Percentiles rank a stretch among this genome's conserved stretches.
Conservation (phyloP, 2,113 vertebrate species). For the Elachura formosa region DNA sequence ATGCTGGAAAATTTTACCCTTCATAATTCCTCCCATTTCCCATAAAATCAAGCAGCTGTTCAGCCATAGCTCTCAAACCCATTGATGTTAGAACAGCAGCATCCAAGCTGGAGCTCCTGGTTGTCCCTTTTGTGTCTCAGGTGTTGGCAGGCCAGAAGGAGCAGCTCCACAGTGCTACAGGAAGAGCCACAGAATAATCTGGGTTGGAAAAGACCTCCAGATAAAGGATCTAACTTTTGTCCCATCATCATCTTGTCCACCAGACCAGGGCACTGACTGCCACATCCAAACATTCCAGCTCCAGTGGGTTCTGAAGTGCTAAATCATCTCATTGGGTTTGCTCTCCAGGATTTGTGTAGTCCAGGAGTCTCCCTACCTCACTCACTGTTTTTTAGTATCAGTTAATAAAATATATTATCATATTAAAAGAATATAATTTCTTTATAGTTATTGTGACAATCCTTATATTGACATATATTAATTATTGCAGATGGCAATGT, state of each 20-base stretch:
- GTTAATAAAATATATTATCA: neutral
- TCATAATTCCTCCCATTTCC: neutral
- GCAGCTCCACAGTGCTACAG: neutral
- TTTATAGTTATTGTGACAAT: neutral
- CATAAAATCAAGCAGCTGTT: neutral
- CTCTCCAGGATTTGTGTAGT: neutral
- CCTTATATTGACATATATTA: neutral
- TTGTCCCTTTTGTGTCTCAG: neutral
- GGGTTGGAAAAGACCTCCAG: neutral
- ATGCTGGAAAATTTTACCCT: neutral
- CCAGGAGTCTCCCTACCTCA: neutral
- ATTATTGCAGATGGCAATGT: neutral
- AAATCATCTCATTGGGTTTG: neutral
- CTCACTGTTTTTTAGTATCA: neutral
- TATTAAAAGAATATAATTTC: neutral
- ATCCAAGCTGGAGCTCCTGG: neutral
- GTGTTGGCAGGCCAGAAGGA: neutral
- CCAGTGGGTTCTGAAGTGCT: neutral
- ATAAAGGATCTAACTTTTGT: neutral
- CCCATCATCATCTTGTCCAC: rapidly evolving
- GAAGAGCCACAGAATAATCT: neutral
- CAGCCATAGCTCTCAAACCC: neutral
- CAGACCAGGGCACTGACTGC: neutral
- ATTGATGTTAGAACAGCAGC: neutral
- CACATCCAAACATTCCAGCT: neutral